phyloP scores from a whole-genome alignment of 2,113 vertebrate species.

The Furnarius figulus region DNA sequence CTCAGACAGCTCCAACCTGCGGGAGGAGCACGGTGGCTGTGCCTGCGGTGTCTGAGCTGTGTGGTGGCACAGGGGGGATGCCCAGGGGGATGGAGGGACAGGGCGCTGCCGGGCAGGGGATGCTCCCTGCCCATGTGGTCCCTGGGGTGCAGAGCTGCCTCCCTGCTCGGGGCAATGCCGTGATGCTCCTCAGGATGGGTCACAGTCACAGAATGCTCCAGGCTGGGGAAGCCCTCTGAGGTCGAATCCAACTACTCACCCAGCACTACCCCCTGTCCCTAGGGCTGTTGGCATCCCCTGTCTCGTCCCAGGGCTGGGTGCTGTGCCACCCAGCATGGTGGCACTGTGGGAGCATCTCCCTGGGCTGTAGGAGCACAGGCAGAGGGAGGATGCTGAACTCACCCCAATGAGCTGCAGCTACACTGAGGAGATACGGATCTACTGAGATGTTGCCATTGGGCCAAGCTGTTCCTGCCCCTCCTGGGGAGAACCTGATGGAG shows the following conservation, averaged over 20 bases:
- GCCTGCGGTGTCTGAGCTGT: rapidly evolving
- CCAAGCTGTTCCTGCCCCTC: neutral
- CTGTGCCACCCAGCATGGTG: rapidly evolving
- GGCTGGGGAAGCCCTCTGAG: neutral
- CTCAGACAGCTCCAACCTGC: rapidly evolving
- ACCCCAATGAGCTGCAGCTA: rapidly evolving
- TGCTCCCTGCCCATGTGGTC: rapidly evolving
- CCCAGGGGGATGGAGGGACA: rapidly evolving
- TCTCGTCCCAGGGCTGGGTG: rapidly evolving
- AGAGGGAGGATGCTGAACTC: rapidly evolving
- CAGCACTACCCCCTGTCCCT: neutral
- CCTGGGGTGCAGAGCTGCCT: rapidly evolving
- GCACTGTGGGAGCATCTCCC: rapidly evolving
- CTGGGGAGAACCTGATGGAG: neutral
- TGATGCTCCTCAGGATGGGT: rapidly evolving
- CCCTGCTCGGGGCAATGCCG: neutral
- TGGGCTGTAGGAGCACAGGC: neutral
- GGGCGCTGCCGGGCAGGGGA: neutral
- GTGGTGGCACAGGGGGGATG: rapidly evolving
- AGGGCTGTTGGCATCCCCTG: neutral
- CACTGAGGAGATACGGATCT: rapidly evolving
- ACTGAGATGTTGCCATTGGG: neutral
- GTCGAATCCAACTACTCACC: rapidly evolving
- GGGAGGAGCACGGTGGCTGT: rapidly evolving
- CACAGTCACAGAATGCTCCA: rapidly evolving